A percentile compares a stretch with the other conserved stretches of the same genome.
Conservation (phyloP, 2,113 vertebrate genomes). For the Albula goreensis region DNA sequence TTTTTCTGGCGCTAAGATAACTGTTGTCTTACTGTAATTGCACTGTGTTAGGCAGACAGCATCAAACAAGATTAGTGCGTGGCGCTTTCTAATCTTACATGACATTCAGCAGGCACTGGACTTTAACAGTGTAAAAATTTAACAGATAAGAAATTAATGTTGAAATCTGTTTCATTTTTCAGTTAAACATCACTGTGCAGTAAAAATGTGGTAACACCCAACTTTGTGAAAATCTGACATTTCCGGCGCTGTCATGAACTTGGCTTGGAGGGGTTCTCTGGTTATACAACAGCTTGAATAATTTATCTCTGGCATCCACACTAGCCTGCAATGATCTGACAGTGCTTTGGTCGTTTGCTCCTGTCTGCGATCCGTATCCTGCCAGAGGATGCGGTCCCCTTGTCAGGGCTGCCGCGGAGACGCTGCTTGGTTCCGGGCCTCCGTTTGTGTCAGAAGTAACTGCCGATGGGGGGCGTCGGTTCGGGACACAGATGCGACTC, state of each 20-base stretch:
- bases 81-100: conserved; percentile 20
- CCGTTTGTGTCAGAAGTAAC: background rate
- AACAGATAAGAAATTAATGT: conserved; percentile 23
- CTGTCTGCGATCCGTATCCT: conserved; percentile 3
- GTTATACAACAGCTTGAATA: conserved; percentile 20
- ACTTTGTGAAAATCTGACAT: background rate
- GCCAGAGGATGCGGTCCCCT: background rate
- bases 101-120: conserved; percentile 31
- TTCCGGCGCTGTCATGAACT: background rate
- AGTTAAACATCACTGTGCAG: background rate
- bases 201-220: background rate
- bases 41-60: conserved; percentile 35
- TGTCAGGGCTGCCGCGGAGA: background rate
- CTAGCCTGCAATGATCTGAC: conserved; percentile 9
- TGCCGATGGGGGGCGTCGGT: background rate
- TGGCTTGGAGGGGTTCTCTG: background rate
- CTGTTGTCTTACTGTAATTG: conserved; percentile 44
- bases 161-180: background rate
- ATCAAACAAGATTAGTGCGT: conserved; percentile 29
- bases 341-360: conserved; percentile 38
- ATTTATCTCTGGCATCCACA: conserved; percentile 31
- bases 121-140: conserved; percentile 23
- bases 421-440: background rate
- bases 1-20: conserved; percentile 31
- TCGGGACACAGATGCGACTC: background rate